Percentiles rank a stretch among this genome's conserved stretches.
Evolutionary conservation across 2,113 vertebrate genomes (phyloP).

Genomic region (Actenoides lindsayi): DNA sequence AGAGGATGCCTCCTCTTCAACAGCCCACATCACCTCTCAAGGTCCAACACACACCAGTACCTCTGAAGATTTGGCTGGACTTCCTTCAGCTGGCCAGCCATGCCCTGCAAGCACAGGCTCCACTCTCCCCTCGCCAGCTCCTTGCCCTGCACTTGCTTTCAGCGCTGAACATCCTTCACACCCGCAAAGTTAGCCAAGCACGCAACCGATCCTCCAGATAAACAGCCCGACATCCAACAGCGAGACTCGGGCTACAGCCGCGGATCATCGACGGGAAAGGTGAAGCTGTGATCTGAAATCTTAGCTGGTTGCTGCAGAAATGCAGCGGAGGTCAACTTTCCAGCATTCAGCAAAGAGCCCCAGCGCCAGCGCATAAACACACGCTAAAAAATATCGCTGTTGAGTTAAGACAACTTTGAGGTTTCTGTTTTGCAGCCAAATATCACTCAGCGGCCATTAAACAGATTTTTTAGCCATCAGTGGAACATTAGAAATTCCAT

Average conservation of each 20-base stretch:
- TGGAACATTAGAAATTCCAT: constrained; percentile 73
- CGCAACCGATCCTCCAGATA: constrained; percentile 19
- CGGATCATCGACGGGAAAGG: constrained; percentile 35
- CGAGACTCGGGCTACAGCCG: not conserved
- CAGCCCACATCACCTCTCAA: not conserved
- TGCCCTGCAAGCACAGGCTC: not conserved
- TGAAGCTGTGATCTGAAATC: constrained; percentile 56
- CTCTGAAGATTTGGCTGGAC: not conserved
- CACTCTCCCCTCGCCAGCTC: not conserved
- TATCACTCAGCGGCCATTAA: constrained; percentile 68
- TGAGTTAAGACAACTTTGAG: constrained; percentile 66
- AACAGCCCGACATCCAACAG: not conserved
- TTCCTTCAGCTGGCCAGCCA: not conserved
- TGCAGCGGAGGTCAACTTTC: constrained; percentile 29
- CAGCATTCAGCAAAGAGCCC: constrained; percentile 57
- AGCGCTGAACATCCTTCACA: not conserved
- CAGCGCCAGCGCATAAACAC: constrained; percentile 34
- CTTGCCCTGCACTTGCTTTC: not conserved
- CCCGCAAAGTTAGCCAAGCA: constrained; percentile 1
- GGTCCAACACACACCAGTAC: not conserved
- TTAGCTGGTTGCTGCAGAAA: constrained; percentile 67
- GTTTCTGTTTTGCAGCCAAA: constrained; percentile 64
- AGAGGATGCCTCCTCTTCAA: not conserved
- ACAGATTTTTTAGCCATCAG: constrained; percentile 73
- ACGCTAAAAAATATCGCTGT: constrained; percentile 62